Base-by-base conservation (phyloP, 2,113 vertebrate genomes). In the Promerops cafer region DNA sequence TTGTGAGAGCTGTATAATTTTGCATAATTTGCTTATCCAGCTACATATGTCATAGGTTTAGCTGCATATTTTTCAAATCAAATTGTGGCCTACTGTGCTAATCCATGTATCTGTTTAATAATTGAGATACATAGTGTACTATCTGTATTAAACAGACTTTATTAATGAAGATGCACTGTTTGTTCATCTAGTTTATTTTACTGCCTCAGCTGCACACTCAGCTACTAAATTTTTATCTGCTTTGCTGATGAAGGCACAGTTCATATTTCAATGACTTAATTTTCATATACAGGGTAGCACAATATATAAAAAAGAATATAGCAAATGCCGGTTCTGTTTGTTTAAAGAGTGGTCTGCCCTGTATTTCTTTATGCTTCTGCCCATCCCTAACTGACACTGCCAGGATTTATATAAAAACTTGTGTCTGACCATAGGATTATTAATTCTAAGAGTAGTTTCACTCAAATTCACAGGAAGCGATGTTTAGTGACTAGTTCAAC, bases 161-260 rank as follows among this genome's bases (percentile, higher is more conserved):
- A 97, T 98, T 95, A 98, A 97, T 93, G 96, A 96, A 97, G 96
- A 97, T 42, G 74, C 45, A 89, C 52, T 90, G 93, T 97, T 95
- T 97, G 91, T 90, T 93, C 95, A 54, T 63, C 84, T 82, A 71
- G 72, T 83, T 96, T 97, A 94, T 96, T 96, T 92, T 95, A 85
- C 75, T 94, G 59, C 30, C 77, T 94, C 96, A 97, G 86, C 87
- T 95, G 94, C 21, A 76, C 21, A 70, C 86, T 96, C 96, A 89
- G 93, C 87, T 92, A 93, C 78, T 95, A 92, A 84, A 90, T 93
- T 96, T 97, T 89, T 83, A 93, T 91, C 74, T 83, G 37, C 37
- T 95, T 93, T 87, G 60, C 61, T 95, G 85, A 93, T 79, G 79
- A 94, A 94, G 50, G 66, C 65, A 75, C 24, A 66, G 76, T 63